Evolutionary conservation across 1,140 invertebrate species (phyloP).

Genomic region (Whitmania pigra): DNA sequence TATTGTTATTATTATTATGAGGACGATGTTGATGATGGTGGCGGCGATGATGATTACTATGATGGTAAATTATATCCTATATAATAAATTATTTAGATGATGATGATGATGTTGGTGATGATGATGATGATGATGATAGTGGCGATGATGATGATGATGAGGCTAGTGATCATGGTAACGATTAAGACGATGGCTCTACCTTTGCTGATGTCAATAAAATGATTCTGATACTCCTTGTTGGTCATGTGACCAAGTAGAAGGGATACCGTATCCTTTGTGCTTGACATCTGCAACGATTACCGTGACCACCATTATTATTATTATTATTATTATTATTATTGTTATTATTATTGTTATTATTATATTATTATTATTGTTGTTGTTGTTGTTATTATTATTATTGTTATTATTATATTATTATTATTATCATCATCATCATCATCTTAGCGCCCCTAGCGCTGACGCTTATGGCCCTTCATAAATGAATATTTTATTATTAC

Average conservation of each 20-base stretch:
- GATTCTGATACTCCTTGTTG: constrained; percentile 40
- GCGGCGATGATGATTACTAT: neutral
- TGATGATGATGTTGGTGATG: neutral
- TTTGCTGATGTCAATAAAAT: neutral
- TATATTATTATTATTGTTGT: neutral
- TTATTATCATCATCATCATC: neutral
- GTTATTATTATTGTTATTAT: neutral
- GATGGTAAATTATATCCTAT: too few relatives aligned
- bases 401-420: constrained; percentile 4
- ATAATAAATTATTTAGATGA: too few relatives aligned
- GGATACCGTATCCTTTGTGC: constrained; percentile 41
- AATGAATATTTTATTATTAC: neutral
- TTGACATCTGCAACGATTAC: constrained; percentile 34
- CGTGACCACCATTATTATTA: too few relatives aligned
- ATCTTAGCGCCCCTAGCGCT: too few relatives aligned
- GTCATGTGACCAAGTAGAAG: constrained; percentile 46
- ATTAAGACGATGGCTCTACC: neutral
- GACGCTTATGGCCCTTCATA: too few relatives aligned
- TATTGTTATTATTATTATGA: too few relatives aligned
- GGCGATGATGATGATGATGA: neutral
- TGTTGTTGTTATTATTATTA: neutral
- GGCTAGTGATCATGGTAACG: neutral
- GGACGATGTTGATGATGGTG: neutral
- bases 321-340: neutral
- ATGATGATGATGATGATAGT: neutral